These are phyloP conservation scores for Pyrochroa serraticornis DNA, from an alignment of 2,888 invertebrate species.

Conservation along the genomic window DNA sequence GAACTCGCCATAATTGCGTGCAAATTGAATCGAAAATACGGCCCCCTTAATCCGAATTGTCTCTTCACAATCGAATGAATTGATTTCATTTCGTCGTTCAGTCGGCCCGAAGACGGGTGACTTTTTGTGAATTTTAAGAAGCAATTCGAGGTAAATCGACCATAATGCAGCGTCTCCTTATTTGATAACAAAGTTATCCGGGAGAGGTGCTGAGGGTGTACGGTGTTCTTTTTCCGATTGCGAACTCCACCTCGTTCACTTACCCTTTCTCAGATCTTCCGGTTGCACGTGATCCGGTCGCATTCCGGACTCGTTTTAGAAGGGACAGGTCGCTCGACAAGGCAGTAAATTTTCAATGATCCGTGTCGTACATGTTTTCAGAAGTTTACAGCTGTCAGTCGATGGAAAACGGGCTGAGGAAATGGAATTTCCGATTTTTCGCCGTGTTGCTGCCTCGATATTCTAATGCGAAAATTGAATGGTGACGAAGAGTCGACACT, in stretches of 20 bases:
- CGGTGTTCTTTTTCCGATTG: not conserved
- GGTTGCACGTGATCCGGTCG: constrained; percentile 6
- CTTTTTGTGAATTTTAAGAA: constrained; percentile 5
- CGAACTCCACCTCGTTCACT: not conserved
- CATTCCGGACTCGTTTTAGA: not conserved
- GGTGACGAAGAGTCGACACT: not conserved
- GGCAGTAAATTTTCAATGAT: constrained; percentile 10
- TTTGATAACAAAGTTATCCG: constrained; percentile 8
- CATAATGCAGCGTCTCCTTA: constrained; percentile 8
- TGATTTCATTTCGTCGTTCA: constrained; percentile 13
- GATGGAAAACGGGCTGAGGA: not conserved
- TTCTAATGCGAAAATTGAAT: constrained; percentile 7
- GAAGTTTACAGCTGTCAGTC: not conserved
- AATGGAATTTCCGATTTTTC: constrained; percentile 3
- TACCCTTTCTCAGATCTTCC: not conserved
- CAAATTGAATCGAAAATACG: constrained; percentile 14
- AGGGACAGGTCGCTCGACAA: constrained; percentile 1
- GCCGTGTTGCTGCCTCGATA: not conserved
- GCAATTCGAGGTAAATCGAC: constrained; percentile 9
- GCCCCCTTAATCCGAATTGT: not conserved
- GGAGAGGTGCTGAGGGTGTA: too few species aligned
- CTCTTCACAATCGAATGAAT: constrained; percentile 6
- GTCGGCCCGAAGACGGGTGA: constrained; percentile 5
- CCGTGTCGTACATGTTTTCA: not conserved
- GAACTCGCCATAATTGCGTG: constrained; percentile 11